Base-by-base conservation (phyloP, 1,140 invertebrate species). In the Venustaconcha ellipsiformis region DNA sequence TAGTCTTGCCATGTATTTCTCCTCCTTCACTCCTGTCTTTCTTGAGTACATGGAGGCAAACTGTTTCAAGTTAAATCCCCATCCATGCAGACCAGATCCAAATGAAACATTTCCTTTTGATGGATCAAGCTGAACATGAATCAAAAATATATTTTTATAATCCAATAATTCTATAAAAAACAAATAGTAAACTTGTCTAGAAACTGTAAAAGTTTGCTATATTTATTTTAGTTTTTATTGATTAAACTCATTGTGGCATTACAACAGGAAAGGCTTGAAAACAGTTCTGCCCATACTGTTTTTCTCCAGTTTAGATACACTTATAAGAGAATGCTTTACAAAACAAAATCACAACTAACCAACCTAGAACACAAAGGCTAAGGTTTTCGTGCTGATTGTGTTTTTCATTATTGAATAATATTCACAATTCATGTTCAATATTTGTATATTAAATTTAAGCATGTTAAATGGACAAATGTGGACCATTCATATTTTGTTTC, bases 41-140 rank as follows among this genome's bases (percentile, higher is more conserved):
- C 96, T 95, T 37, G 98, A 94, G 89, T 99, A 99, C 94, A 99
- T 98, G n/a, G 73, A 67, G 67, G 98, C 94, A 92, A 99, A 99
- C 92, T 99, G 97, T 92, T 99, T 99, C 26, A 99, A 92, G 67
- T 98, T 99, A 90, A 99, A 99, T 63, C 98, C 99, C 99, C 99
- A 99, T 67, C 98, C 97, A 89, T 99, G 99, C 69, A 99, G 94
- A 68, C 92, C 99, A 30, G 98, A 99, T 78, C 99, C 99, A 90
- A 99, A 99, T 89, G 98, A 98, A 76, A 99, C 98, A 78, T 96
- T 99, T 87, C 98, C 98, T 91, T 96, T 97, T 91, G 95, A 95
- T 70, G 97, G 97, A 90, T 99, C 96, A 83, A 99, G 92, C 93
- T 93, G 76, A 68, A 86, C 78, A 48, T 8, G 6, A 11, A 48